Conservation (phyloP, 2,113 vertebrate species). For the Clinocottus analis region DNA sequence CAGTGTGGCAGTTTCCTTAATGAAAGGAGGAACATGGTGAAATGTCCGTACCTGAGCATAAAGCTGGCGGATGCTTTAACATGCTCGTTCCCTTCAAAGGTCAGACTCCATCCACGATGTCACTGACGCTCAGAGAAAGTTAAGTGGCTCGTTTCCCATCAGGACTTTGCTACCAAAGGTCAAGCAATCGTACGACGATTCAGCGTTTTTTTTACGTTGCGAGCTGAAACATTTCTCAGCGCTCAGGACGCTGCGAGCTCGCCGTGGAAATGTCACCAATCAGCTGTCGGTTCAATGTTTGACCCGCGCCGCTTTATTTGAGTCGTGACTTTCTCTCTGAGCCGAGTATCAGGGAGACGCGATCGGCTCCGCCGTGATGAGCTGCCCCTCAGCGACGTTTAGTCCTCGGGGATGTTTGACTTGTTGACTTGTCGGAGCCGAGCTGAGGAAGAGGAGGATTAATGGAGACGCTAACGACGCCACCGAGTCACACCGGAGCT, state of each 20-base stretch:
- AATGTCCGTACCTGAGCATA: not conserved
- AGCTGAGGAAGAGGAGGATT: conserved; percentile 13
- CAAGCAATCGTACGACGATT: conserved; percentile 40
- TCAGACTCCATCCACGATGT: conserved; percentile 24
- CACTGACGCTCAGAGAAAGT: conserved; percentile 37
- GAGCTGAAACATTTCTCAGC: conserved; percentile 1
- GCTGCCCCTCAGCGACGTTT: conserved; percentile 14
- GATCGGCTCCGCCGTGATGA: conserved; percentile 18
- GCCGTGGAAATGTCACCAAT: conserved; percentile 46
- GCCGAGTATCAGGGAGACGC: not conserved
- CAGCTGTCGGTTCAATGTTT: conserved; percentile 32
- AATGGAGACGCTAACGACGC: conserved; percentile 31
- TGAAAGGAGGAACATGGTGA: conserved; percentile 5
- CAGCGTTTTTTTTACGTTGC: conserved; percentile 35
- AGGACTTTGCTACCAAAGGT: conserved; percentile 53
- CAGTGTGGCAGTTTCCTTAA: conserved; percentile 2
- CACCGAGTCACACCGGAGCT: conserved; percentile 22
- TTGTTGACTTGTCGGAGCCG: not conserved
- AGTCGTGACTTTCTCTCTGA: conserved; percentile 8
- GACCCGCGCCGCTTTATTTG: conserved; percentile 22
- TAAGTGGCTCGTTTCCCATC: conserved; percentile 55
- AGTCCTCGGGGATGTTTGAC: conserved; percentile 10
- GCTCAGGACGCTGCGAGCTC: conserved; percentile 19
- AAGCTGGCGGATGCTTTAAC: conserved; percentile 11
- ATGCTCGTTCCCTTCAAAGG: no score